Conservation (phyloP, 2,797 vertebrate genomes). For the Channa striata region DNA sequence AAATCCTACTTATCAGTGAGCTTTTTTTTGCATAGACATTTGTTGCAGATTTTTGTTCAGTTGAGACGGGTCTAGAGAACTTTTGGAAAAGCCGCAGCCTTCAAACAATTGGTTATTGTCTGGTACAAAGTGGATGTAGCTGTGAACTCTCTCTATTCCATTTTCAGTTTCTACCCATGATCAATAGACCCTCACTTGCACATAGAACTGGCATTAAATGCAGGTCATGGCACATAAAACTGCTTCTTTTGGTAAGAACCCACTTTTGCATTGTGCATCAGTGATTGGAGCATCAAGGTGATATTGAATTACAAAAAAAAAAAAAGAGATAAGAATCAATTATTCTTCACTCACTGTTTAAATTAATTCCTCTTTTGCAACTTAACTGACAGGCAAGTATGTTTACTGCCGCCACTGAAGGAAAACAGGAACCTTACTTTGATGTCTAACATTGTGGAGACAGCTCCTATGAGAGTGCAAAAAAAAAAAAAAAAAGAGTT, state of each 20-base stretch:
- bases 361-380: conserved; percentile 1
- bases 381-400: conserved; percentile 33
- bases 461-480: conserved; percentile 2
- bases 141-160: not conserved
- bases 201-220: conserved; percentile 35
- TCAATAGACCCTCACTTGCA: conserved; percentile 4
- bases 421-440: conserved; percentile 13
- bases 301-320: conserved; percentile 30
- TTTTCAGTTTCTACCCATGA: conserved; percentile 42
- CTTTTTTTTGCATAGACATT: conserved; percentile 70
- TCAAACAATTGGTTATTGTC: conserved; percentile 9
- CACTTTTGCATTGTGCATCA: not conserved
- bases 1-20: conserved; percentile 9
- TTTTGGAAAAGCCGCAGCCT: conserved; percentile 29
- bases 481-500: conserved; percentile 5
- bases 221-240: conserved; percentile 11
- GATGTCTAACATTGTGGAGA: conserved; percentile 9
- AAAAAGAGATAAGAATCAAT: conserved; percentile 43
- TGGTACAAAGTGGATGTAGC: not conserved
- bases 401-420: conserved; percentile 25
- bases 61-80: conserved; percentile 4
- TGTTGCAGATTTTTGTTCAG: conserved; percentile 7
- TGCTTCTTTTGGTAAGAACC: conserved; percentile 25
- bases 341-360: conserved; percentile 10
- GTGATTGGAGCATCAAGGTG: conserved; percentile 6